Evolutionary conservation across 2,113 vertebrate species (phyloP), one percentile per base, ranked within the genome.

Genomic region (Tursiops truncatus): DNA sequence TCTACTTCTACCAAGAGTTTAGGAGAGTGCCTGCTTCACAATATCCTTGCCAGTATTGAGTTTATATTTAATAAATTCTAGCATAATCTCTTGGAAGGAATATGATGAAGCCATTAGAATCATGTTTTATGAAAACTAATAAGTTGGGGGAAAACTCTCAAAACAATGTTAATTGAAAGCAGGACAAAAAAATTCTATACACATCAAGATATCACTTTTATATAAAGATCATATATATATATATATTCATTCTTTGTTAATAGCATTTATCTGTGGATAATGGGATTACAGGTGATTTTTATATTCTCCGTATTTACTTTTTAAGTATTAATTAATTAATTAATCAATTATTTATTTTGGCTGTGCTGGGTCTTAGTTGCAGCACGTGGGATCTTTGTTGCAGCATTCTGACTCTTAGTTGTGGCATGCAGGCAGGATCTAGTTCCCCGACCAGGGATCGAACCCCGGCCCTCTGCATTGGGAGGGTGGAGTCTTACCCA

Each of bases 71-170:
- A 81, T 86, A 87, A 33, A 71, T 63, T 81, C 70, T 71, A 76
- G n/a, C 83, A 18, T 80, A 28, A 50, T 56, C 65, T 80, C 63
- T 96, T 85, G 25, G 70, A 77, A 85, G 50, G 38, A 80, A 70
- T 80, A 68, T 31, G 28, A 81, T 31, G 8, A 5, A 65, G 25
- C 33, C 41, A 90, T 74, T 62, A 68, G 31, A 60, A 83, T 87
- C 44, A 31, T 88, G 17, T 71, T 95, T 96, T 80, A 79, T 89
- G 58, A 77, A 96, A 50, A 86, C 28, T 87, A 77, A 28, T 96
- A 50, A 63, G 73, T 88, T 92, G 41, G 12, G 20, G 14, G 8
- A n/a, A 94, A 89, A 18, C 14, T 92, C 28, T 65, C 36, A 93
- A 63, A 86, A n/a, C 53, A 80, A 58, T 77, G 50, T 86, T 76